Evolutionary conservation across 2,888 invertebrate genomes (phyloP).

Genomic region (Helobdella robusta): DNA sequence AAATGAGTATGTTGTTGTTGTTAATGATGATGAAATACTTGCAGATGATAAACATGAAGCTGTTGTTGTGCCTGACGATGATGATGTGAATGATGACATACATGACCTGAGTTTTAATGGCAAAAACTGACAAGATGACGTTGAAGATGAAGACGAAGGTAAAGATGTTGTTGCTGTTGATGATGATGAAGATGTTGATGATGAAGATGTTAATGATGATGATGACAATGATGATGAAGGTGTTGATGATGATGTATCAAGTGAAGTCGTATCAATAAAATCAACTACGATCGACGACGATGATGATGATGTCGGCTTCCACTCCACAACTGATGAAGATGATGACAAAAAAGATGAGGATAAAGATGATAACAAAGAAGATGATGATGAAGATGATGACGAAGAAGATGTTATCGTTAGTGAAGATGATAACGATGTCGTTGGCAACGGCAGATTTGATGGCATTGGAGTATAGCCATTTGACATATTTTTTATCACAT

Average conservation of each 20-base stretch:
- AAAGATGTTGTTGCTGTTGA: not conserved
- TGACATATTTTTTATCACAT: too few relatives aligned
- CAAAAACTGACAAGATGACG: not conserved
- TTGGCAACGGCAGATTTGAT: too few relatives aligned
- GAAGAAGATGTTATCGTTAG: too few relatives aligned
- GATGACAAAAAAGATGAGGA: too few relatives aligned
- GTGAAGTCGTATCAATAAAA: not conserved
- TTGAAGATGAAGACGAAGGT: not conserved
- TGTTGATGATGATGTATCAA: constrained; percentile 4
- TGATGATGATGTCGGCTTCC: too few relatives aligned
- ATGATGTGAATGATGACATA: not conserved
- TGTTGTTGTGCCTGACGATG: not conserved
- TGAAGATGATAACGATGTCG: too few relatives aligned
- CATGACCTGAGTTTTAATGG: not conserved
- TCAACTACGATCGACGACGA: not conserved
- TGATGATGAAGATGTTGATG: constrained; percentile 3
- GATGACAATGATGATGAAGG: not conserved
- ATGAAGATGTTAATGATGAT: constrained; percentile 2
- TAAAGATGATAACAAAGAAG: too few relatives aligned
- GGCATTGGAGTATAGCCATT: too few relatives aligned
- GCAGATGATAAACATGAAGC: not conserved
- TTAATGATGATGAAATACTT: constrained; percentile 5
- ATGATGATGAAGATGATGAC: too few relatives aligned
- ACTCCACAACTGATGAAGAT: too few relatives aligned
- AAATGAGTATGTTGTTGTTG: not conserved